phyloP scores from a whole-genome alignment of 1,140 invertebrate genomes.

The Rhagoletis pomonella region DNA sequence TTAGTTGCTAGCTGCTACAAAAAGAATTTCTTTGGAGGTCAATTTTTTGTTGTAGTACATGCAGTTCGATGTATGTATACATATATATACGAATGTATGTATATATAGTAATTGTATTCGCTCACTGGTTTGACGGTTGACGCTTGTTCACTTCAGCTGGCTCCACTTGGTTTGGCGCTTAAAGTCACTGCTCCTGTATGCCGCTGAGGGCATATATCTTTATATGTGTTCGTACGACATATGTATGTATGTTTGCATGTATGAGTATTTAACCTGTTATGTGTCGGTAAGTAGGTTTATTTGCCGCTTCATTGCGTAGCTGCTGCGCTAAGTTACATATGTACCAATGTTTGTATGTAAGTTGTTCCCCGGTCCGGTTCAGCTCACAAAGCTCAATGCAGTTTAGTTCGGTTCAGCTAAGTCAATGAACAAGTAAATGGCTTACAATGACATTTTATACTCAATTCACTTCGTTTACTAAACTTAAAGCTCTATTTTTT shows the following conservation, averaged over 20 bases:
- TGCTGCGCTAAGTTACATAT: neutral
- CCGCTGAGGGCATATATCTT: neutral
- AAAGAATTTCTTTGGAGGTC: neutral
- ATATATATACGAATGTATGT: neutral
- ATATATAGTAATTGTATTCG: neutral
- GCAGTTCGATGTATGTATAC: too few relatives aligned
- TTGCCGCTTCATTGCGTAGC: constrained; percentile 44
- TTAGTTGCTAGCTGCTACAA: neutral
- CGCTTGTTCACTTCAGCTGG: neutral
- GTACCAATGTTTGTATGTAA: too few relatives aligned
- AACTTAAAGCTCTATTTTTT: neutral
- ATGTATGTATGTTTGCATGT: neutral
- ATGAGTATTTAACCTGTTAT: neutral
- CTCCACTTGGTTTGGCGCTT: neutral
- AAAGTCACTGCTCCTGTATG: neutral
- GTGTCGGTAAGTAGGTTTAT: constrained; percentile 50
- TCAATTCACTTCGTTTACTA: neutral
- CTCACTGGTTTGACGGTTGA: neutral
- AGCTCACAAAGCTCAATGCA: neutral
- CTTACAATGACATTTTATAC: constrained; percentile 15
- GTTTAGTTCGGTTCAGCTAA: neutral
- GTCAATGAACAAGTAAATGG: constrained; percentile 12
- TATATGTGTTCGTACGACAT: neutral
- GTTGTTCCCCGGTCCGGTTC: too few relatives aligned
- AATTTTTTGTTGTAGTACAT: neutral